phyloP scores from a whole-genome alignment of 1,140 invertebrate genomes.

The Drosophila ananassae region DNA sequence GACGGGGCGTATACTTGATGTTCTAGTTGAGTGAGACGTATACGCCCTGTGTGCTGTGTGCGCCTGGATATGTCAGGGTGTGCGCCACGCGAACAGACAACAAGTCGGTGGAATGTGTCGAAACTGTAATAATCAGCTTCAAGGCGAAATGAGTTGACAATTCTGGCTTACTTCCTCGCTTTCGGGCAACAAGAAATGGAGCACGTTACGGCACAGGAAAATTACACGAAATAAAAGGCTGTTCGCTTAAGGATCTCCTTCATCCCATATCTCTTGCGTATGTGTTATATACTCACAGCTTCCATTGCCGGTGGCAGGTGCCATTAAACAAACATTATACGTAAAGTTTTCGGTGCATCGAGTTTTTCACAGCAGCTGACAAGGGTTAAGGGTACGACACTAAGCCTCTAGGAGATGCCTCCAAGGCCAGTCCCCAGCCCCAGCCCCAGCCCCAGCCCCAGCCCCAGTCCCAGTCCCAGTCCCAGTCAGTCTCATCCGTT shows the following conservation, averaged over 20 bases:
- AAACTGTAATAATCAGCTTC: conserved; percentile 75
- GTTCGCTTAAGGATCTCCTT: background rate
- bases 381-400: conserved; percentile 47
- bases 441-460: too few species aligned
- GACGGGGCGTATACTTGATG: conserved; percentile 66
- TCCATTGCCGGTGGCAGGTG: conserved; percentile 30
- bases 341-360: conserved; percentile 51
- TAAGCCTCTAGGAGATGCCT: conserved; percentile 33
- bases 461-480: too few species aligned
- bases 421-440: conserved; percentile 13
- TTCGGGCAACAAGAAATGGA: conserved; percentile 6
- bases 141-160: conserved; percentile 64
- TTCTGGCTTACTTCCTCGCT: conserved; percentile 17
- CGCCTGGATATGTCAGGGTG: background rate
- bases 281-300: conserved; percentile 60
- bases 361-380: conserved; percentile 20
- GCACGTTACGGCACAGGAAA: conserved; percentile 8
- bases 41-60: conserved; percentile 18
- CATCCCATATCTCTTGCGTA: conserved; percentile 25
- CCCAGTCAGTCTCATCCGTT: conserved; percentile 17
- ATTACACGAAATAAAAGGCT: background rate
- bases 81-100: conserved; percentile 28
- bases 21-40: conserved; percentile 31
- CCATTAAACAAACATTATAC: conserved; percentile 66
- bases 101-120: conserved; percentile 65